These are phyloP conservation scores for Ceratina calcarata DNA, from an alignment of 1,140 invertebrate species.

Conservation along the genomic window DNA sequence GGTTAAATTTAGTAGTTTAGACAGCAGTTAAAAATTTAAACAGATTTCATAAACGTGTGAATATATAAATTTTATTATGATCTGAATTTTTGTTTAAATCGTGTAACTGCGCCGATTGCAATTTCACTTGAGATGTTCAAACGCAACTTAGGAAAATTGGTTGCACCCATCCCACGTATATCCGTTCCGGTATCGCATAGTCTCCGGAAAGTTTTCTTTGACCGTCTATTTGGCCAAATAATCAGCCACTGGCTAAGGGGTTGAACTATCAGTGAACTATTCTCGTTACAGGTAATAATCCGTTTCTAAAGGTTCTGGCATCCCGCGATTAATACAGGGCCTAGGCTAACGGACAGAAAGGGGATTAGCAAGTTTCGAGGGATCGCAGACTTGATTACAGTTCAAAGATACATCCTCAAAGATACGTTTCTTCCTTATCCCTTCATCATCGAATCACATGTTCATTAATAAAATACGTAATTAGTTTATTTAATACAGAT, in stretches of 20 bases:
- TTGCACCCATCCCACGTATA: neutral
- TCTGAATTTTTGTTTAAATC: no score
- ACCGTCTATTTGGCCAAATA: slow-evolving; percentile 18
- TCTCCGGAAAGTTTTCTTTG: slow-evolving; percentile 4
- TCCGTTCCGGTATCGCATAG: neutral
- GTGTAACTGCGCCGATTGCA: no score
- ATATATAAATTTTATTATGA: no score
- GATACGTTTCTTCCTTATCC: no score
- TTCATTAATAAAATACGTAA: no score
- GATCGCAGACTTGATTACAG: neutral
- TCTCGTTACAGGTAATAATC: slow-evolving; percentile 42
- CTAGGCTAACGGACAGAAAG: neutral
- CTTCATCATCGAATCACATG: no score
- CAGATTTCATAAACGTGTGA: no score
- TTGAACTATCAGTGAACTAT: slow-evolving; percentile 29
- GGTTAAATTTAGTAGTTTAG: no score
- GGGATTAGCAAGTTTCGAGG: neutral
- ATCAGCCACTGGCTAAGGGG: slow-evolving; percentile 8
- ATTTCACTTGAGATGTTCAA: neutral
- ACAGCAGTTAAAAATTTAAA: no score
- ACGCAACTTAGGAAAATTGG: neutral
- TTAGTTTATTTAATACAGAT: no score
- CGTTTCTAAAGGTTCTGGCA: slow-evolving; percentile 11
- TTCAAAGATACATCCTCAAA: no score
- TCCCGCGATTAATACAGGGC: slow-evolving; percentile 8